Evolutionary conservation across 2,113 vertebrate species (phyloP).

Genomic region (Zootoca vivipara): DNA sequence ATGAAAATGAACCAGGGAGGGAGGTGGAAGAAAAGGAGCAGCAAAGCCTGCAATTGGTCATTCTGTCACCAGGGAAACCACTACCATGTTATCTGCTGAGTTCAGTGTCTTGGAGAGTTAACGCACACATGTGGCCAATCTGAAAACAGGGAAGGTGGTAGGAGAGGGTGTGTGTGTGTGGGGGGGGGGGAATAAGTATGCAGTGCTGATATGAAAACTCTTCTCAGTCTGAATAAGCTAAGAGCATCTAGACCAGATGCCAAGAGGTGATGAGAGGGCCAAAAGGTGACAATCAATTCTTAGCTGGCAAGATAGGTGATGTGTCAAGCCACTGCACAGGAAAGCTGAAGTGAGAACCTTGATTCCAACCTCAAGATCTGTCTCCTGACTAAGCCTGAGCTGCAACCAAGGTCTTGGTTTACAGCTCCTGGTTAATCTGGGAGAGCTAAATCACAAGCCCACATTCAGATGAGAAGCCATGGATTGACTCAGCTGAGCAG

Average conservation of each 20-base stretch:
- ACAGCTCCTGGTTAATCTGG: too few relatives aligned
- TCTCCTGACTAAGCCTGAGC: too few relatives aligned
- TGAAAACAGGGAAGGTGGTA: neutral
- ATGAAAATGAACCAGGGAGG: neutral
- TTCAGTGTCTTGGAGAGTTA: neutral
- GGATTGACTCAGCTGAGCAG: too few relatives aligned
- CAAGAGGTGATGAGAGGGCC: neutral
- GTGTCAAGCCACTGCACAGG: neutral
- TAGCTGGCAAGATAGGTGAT: neutral
- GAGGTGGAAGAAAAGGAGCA: neutral
- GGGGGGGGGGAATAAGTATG: neutral
- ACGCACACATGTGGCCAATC: neutral
- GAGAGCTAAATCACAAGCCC: too few relatives aligned
- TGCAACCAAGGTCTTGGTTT: too few relatives aligned
- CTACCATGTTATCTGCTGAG: neutral
- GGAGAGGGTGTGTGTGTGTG: neutral
- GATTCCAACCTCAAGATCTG: neutral
- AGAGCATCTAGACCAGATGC: neutral
- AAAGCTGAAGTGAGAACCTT: neutral
- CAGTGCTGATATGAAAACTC: neutral
- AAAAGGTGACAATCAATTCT: neutral
- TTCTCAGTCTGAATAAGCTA: neutral
- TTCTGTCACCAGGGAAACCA: neutral
- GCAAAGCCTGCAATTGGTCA: neutral
- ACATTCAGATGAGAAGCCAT: too few relatives aligned